Base-by-base conservation (phyloP, 2,797 vertebrate species). In the Euphonia xanthogaster region DNA sequence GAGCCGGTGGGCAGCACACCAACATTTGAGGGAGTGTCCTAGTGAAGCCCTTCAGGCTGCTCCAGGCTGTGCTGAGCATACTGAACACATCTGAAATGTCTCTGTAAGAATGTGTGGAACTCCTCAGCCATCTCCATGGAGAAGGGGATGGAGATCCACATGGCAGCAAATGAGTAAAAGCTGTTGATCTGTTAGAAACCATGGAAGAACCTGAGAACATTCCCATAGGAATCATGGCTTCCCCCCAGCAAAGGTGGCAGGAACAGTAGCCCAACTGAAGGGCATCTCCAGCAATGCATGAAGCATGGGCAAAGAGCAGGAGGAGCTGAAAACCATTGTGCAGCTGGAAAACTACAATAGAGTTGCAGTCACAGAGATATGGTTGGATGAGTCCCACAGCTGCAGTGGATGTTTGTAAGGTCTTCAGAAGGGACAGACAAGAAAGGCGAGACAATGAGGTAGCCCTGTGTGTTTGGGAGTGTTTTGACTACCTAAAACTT, bases 81-180 rank as follows among this genome's bases (percentile, higher is more conserved):
- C 12, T 27, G 18, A 37, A 25, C 13, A 54, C 13, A 16, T 15
- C 30, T 58, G 23, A 48, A 68, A 35, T 6, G 3, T 33, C 50
- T 18, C 40, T 44, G 15, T 14, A 12, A 9, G 21, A 62, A 72
- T 2, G 2, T 1, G 1, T 4, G 1, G 21, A 53, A 42, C 5
- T 15, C 5, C 31, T 53, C 27, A 63, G 15, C n/a, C 7, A 7
- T 19, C 50, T 54, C 60, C 1, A 0, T 31, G 30, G 27, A 27
- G 23, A 7, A 78, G 8, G 8, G 6, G 8, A 22, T 42, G 40
- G 21, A 68, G 19, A 88, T 28, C 40, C 25, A 74, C 4, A 2
- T 6, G 6, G 15, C 35, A 88, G 31, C 8, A 67, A 54, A 25
- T 15, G 8, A 3, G 1, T 31, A 37, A 54, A 35, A 25, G 40